Base-by-base conservation (phyloP, 2,113 vertebrate species). In the Lagopus leucura region DNA sequence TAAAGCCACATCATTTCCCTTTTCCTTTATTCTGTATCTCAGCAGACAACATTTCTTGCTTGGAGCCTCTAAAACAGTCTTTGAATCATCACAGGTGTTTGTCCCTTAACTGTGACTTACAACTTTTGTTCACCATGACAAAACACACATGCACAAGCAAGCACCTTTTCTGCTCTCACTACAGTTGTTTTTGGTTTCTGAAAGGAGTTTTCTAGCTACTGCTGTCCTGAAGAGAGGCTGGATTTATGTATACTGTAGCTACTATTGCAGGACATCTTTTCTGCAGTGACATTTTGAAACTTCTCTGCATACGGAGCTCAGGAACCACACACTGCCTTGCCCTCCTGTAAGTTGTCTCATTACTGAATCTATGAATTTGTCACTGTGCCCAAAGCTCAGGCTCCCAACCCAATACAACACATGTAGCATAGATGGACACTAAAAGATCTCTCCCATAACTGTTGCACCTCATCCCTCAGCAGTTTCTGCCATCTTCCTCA, bases 201-300 rank as follows among this genome's bases (percentile, higher is more conserved):
- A 32, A 20, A 82, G 4, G 13, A 58, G 2, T 9, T 4, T 32
- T 28, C n/a, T 14, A 28, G 28, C 14, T 71, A 42, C 8, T 60
- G 30, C 2, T 58, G 32, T 13, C 47, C 45, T 42, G 36, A 11
- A 83, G 45, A 74, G 72, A 58, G 16, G 48, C 36, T 69, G 40
- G 76, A 34, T 65, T 64, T n/a, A 38, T 3, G 2, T 7, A 16
- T 0, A 0, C 24, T 45, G 21, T 11, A 28, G 32, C 6, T 55
- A 13, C 25, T 32, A 34, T 16, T 57, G 69, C 19, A 57, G 54
- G 28, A 11, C 58, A 82, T 47, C n/a, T 81, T 40, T 77, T 67
- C 30, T 48, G 28, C 34, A 3, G 20, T 14, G 34, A 64, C 15
- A 28, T 38, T 79, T 47, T 48, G 32, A 65, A 94, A 72, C 8